Evolutionary conservation across 2,888 invertebrate species (phyloP).

Genomic region (Oxytorus armatus): DNA sequence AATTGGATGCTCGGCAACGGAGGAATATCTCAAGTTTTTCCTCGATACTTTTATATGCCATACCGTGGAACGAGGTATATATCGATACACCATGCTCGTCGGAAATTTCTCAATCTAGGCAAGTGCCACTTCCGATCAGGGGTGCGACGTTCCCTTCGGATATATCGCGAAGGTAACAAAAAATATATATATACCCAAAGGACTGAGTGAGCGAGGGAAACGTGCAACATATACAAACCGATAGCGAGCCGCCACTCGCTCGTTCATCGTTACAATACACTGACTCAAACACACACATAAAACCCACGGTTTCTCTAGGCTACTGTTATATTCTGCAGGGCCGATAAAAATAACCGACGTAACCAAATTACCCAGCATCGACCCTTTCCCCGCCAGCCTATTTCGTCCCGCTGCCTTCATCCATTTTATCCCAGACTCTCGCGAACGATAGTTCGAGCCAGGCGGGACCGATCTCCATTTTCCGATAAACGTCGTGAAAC

Average conservation of each 20-base stretch:
- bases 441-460: slow-evolving; percentile 1
- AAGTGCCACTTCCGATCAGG: slow-evolving; percentile 32
- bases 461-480: slow-evolving; percentile 38
- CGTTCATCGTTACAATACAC: slow-evolving; percentile 2
- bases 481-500: slow-evolving; percentile 52
- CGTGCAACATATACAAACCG: slow-evolving; percentile 1
- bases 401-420: no score
- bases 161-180: slow-evolving; percentile 36
- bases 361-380: slow-evolving; percentile 47
- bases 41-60: no score
- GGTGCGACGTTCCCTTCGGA: slow-evolving; percentile 22
- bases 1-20: no score
- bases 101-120: slow-evolving; percentile 46
- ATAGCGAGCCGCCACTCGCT: neutral
- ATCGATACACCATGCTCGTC: slow-evolving; percentile 1
- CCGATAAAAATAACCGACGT: slow-evolving; percentile 52
- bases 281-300: no score
- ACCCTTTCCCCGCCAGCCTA: neutral
- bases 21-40: no score
- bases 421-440: neutral
- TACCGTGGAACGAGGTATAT: no score
- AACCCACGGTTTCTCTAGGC: neutral
- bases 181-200: neutral
- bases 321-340: slow-evolving; percentile 9
- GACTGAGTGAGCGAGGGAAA: slow-evolving; percentile 25